phyloP scores from a whole-genome alignment of 2,888 invertebrate species.

The Leptarthrus brevirostris region DNA sequence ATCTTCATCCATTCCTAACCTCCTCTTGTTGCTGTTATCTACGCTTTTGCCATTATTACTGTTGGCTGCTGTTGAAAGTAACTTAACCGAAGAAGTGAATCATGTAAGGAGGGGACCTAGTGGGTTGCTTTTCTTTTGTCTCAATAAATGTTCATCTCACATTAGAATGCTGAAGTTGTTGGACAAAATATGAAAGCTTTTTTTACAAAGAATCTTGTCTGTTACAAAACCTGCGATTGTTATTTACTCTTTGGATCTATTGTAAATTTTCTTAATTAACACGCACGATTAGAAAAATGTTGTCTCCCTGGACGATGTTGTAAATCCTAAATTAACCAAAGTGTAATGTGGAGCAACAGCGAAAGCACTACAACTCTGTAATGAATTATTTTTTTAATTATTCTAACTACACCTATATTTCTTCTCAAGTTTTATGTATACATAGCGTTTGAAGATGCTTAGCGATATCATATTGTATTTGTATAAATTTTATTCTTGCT shows the following conservation, averaged over 20 bases:
- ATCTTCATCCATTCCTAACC: not conserved
- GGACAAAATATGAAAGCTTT: slow-evolving; percentile 14
- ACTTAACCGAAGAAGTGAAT: slow-evolving; percentile 27
- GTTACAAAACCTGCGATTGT: not conserved
- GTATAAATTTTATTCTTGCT: not conserved
- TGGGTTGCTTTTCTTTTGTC: slow-evolving; percentile 3
- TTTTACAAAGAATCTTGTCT: not conserved
- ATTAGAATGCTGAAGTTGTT: slow-evolving; percentile 6
- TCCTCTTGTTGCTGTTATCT: slow-evolving; percentile 25
- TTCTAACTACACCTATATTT: not conserved
- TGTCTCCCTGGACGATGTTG: too few relatives aligned
- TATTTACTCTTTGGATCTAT: too few relatives aligned
- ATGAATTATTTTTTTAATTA: not conserved
- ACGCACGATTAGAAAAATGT: too few relatives aligned
- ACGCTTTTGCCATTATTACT: not conserved
- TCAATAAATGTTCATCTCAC: slow-evolving; percentile 37
- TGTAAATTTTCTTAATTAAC: too few relatives aligned
- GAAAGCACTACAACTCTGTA: too few relatives aligned
- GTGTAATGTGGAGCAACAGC: too few relatives aligned
- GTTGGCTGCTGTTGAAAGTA: slow-evolving; percentile 28
- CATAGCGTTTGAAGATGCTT: too few relatives aligned
- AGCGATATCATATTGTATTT: too few relatives aligned
- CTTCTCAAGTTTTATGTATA: not conserved
- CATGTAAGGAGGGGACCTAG: slow-evolving; percentile 1
- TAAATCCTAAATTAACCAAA: too few relatives aligned